Conservation (phyloP, 2,797 vertebrate species). For the Typhlichthys subterraneus region DNA sequence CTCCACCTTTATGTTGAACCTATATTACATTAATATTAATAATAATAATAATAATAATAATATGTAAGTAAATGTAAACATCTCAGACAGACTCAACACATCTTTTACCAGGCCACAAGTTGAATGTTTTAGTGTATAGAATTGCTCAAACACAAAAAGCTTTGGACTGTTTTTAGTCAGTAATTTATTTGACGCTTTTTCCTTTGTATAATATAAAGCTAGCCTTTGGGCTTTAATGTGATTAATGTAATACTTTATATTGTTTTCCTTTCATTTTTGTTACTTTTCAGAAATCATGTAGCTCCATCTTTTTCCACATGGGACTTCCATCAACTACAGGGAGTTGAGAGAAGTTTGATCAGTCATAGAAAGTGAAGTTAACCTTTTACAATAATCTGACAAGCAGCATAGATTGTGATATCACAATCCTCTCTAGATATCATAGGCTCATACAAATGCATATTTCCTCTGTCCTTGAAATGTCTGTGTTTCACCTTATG, state of each 20-base stretch:
- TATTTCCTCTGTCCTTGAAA: constrained; percentile 41
- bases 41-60: too few relatives aligned
- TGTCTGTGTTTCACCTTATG: constrained; percentile 26
- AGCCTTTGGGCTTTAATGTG: constrained; percentile 17
- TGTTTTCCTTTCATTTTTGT: constrained; percentile 20
- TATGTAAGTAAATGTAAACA: too few relatives aligned
- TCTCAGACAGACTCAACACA: too few relatives aligned
- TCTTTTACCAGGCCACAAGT: too few relatives aligned
- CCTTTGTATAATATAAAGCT: not conserved
- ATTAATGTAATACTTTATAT: constrained; percentile 24
- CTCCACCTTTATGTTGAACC: too few relatives aligned
- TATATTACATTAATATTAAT: too few relatives aligned
- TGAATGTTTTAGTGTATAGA: too few relatives aligned
- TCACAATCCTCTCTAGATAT: constrained; percentile 50
- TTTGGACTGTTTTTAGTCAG: too few relatives aligned
- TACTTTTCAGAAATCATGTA: constrained; percentile 30
- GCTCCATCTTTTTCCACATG: constrained; percentile 36
- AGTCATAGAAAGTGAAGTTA: constrained; percentile 58
- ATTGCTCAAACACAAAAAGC: too few relatives aligned
- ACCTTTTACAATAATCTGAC: constrained; percentile 64
- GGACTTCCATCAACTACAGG: constrained; percentile 49
- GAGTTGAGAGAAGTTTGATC: constrained; percentile 65
- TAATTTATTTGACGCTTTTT: too few relatives aligned
- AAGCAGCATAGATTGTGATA: constrained; percentile 65
- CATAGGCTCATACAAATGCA: constrained; percentile 49